A percentile compares a stretch with the other conserved stretches of the same genome.
Evolutionary conservation across 2,797 vertebrate species (phyloP).

Genomic region (Euphonia xanthogaster): DNA sequence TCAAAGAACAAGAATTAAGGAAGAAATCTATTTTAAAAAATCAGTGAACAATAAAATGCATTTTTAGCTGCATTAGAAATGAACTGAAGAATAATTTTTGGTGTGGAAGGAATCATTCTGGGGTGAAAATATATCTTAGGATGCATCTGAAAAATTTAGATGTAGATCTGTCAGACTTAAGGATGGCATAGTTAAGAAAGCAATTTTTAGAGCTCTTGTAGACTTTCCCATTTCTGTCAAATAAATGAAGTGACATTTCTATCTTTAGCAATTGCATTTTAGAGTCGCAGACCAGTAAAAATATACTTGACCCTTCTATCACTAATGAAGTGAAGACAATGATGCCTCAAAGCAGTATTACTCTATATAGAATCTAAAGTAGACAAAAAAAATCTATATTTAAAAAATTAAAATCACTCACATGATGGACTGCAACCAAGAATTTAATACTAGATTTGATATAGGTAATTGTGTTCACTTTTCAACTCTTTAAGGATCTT

Average conservation of each 20-base stretch:
- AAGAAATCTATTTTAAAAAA: neutral
- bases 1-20: neutral
- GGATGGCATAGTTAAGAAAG: neutral
- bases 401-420: neutral
- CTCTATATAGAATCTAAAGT: neutral
- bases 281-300: neutral
- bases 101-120: neutral
- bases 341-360: neutral
- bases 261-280: neutral
- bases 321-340: neutral
- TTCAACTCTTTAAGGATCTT: neutral
- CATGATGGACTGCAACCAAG: neutral
- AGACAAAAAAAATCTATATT: neutral
- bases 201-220: neutral
- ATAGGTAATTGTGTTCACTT: neutral
- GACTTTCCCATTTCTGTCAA: neutral
- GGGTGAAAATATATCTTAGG: neutral
- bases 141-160: neutral
- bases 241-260: neutral
- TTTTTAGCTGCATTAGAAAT: neutral
- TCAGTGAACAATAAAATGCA: neutral
- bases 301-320: neutral
- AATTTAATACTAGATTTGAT: neutral
- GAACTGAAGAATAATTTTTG: neutral
- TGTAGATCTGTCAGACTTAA: neutral